phyloP scores from a whole-genome alignment of 2,797 vertebrate species.

The Heteromormyrus szaboi region DNA sequence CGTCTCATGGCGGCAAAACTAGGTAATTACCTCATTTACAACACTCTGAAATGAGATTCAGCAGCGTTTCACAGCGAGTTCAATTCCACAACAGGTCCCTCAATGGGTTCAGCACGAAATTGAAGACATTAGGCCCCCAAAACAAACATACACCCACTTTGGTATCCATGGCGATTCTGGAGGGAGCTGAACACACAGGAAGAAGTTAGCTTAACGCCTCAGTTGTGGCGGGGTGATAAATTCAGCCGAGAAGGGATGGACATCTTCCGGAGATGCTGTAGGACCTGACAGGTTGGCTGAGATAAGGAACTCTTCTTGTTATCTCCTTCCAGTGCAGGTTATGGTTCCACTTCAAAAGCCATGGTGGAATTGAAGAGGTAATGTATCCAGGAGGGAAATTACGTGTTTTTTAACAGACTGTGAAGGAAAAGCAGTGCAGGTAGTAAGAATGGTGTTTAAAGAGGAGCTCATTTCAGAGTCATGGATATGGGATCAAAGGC shows the following conservation, averaged over 20 bases:
- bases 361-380: constrained; percentile 9
- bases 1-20: not conserved
- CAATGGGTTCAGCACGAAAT: not conserved
- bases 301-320: constrained; percentile 26
- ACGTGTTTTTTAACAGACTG: constrained; percentile 8
- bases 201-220: not conserved
- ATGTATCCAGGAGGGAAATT: constrained; percentile 1
- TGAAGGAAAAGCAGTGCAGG: not conserved
- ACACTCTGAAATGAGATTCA: not conserved
- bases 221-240: not conserved
- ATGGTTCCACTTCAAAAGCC: constrained; percentile 26
- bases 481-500: not conserved
- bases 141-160: not conserved
- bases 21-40: not conserved
- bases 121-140: not conserved
- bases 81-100: not conserved
- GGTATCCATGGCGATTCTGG: not conserved
- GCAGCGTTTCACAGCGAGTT: not conserved
- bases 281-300: constrained; percentile 15
- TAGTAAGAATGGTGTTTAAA: not conserved
- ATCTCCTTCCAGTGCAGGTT: constrained; percentile 21
- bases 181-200: not conserved
- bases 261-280: constrained; percentile 18
- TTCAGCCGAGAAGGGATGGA: not conserved
- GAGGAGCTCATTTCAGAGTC: not conserved